Conservation (phyloP, 2,888 invertebrate genomes). For the Cotesia congregata region DNA sequence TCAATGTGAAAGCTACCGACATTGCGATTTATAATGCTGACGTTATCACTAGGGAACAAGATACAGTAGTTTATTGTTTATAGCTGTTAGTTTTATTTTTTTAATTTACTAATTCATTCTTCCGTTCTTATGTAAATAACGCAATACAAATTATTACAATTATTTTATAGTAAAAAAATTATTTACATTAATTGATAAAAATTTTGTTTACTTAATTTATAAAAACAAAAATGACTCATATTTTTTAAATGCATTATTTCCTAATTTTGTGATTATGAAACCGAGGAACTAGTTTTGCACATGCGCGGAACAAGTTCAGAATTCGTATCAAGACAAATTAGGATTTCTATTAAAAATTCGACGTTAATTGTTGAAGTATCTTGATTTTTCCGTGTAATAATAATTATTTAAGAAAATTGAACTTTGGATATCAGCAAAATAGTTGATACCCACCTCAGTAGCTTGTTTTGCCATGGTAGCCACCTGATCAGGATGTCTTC, state of each 20-base stretch:
- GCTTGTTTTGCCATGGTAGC: slow-evolving; percentile 95
- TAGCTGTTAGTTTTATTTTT: neutral
- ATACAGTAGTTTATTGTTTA: neutral
- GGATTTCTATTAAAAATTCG: too few species aligned
- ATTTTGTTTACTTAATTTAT: too few species aligned
- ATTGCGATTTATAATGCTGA: neutral
- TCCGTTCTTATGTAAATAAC: neutral
- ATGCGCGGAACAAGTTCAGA: too few species aligned
- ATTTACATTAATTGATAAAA: too few species aligned
- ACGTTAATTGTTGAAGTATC: too few species aligned
- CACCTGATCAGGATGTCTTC: slow-evolving; percentile 92
- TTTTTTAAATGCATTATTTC: too few species aligned
- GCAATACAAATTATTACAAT: neutral
- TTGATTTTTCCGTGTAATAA: neutral
- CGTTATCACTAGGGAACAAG: neutral
- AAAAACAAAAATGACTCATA: too few species aligned
- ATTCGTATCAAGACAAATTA: too few species aligned
- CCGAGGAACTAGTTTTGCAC: too few species aligned
- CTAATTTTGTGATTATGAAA: too few species aligned
- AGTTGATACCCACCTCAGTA: slow-evolving; percentile 85
- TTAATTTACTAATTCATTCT: neutral
- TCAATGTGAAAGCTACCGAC: slow-evolving; percentile 15
- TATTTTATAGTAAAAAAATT: neutral
- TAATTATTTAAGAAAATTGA: neutral
- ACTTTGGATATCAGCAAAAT: slow-evolving; percentile 6